Base-by-base conservation (phyloP, 2,113 vertebrate species). In the Myanophis thanlyinensis region DNA sequence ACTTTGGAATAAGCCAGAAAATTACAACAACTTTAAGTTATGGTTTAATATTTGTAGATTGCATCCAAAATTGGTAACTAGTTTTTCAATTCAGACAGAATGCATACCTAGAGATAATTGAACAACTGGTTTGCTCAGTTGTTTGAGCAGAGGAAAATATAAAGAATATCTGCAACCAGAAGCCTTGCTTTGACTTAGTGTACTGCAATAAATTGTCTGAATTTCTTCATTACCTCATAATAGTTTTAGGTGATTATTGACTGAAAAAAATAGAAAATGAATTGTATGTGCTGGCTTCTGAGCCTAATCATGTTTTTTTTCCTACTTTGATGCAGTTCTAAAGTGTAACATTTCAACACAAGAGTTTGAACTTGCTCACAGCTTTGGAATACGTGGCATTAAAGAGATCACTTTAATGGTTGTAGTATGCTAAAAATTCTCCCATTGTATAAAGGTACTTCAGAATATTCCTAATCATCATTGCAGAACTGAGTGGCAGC, bases 191-290 rank as follows among this genome's bases (percentile, higher is more conserved):
- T 30, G 52, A n/a, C 20, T 25, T 88, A 44, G 10, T 54, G 40
- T 53, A 23, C 87, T 54, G 35, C 52, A 54, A 6, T 44, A 54
- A n/a, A 51, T 87, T 40, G 51, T 27, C 9, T 87, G 23, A 88
- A 88, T 25, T 40, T 40, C 30, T 13, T 23, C 5, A 40, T 40
- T 51, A 35, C 35, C 87, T 88, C 35, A 25, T 44, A 88, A 46
- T 46, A 46, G 15, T 53, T 84, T 10, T 84, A 5, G 3, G 95
- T 95, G 87, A n/a, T 22, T 87, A 18, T 56, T 86, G 51, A 93
- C 51, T 96, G 96, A 91, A 94, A 90, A 87, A 6, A 86, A 35
- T 2, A 9, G 67, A 25, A 90, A 90, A 86, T 47, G 92, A 35
- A 20, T 2, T 3, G 44, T 80, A 59, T 0, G 0, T 84, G 87